Conservation (phyloP, 2,888 invertebrate genomes). For the Smittia sp. region DNA sequence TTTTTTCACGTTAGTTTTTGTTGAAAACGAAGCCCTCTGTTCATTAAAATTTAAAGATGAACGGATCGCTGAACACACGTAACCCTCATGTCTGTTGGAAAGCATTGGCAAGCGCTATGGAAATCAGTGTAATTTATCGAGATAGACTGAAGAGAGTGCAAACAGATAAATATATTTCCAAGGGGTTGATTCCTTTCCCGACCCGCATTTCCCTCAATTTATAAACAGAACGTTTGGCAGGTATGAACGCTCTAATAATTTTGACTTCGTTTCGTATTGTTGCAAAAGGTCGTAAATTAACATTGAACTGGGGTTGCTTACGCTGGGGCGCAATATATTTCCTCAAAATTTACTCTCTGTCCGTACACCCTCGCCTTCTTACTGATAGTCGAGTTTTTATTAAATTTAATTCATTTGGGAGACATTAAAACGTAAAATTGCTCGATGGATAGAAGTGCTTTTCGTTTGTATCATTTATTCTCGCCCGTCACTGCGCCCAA, state of each 20-base stretch:
- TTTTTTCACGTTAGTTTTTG: neutral
- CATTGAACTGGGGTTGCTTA: slow-evolving; percentile 39
- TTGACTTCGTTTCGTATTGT: slow-evolving; percentile 39
- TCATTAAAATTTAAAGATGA: slow-evolving; percentile 41
- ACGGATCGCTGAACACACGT: slow-evolving; percentile 31
- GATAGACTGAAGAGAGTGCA: slow-evolving; percentile 12
- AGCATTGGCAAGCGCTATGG: slow-evolving; percentile 33
- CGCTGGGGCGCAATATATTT: slow-evolving; percentile 38
- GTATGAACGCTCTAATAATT: slow-evolving; percentile 19
- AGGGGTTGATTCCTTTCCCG: slow-evolving; percentile 35
- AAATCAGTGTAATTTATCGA: slow-evolving; percentile 41
- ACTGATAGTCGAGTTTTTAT: slow-evolving; percentile 34
- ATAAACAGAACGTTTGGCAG: slow-evolving; percentile 22
- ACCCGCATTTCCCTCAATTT: slow-evolving; percentile 16
- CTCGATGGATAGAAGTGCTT: slow-evolving; percentile 35
- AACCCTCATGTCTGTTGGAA: neutral
- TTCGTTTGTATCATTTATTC: too few relatives aligned
- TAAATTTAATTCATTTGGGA: slow-evolving; percentile 41
- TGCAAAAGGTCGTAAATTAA: slow-evolving; percentile 41
- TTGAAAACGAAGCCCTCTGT: slow-evolving; percentile 7
- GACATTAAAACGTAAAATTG: slow-evolving; percentile 38
- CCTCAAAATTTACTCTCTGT: neutral
- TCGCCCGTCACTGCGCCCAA: too few relatives aligned
- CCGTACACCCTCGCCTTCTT: neutral
- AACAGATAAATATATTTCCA: slow-evolving; percentile 26